A percentile compares a stretch with the other conserved stretches of the same genome.
These are phyloP conservation scores for Dendrolimus pini DNA, from an alignment of 2,888 invertebrate species.

Conservation along the genomic window DNA sequence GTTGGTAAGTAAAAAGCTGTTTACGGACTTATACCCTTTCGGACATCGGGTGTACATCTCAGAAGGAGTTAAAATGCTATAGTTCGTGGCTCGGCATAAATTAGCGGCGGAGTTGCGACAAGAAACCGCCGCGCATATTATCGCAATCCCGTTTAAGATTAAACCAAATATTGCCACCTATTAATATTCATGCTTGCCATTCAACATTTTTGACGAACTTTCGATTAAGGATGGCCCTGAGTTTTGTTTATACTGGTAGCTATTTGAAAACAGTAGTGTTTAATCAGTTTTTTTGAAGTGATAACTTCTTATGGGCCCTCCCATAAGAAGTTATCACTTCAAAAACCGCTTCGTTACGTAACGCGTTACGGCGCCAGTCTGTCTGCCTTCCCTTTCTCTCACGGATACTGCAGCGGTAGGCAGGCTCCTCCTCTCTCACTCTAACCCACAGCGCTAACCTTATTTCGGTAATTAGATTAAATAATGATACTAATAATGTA, in stretches of 20 bases:
- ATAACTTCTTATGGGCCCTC: too few species aligned
- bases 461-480: too few species aligned
- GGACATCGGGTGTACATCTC: conserved; percentile 27
- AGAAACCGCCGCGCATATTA: conserved; percentile 72
- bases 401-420: too few species aligned
- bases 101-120: conserved; percentile 59
- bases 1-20: too few species aligned
- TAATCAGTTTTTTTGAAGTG: too few species aligned
- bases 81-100: conserved; percentile 73
- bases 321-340: too few species aligned
- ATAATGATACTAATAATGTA: too few species aligned
- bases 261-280: neutral
- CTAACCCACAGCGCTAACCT: too few species aligned
- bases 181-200: conserved; percentile 50
- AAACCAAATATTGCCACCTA: conserved; percentile 54
- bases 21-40: conserved; percentile 24
- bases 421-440: too few species aligned
- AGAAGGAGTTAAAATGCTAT: conserved; percentile 75
- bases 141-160: conserved; percentile 70
- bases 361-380: too few species aligned
- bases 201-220: conserved; percentile 34
- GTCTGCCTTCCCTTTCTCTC: too few species aligned
- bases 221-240: conserved; percentile 39
- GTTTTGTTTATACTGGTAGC: conserved; percentile 14
- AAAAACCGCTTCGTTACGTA: too few species aligned